Conservation (phyloP, 35 echinoderm and acorn worm genomes). For the Ophioderma brevispina region DNA sequence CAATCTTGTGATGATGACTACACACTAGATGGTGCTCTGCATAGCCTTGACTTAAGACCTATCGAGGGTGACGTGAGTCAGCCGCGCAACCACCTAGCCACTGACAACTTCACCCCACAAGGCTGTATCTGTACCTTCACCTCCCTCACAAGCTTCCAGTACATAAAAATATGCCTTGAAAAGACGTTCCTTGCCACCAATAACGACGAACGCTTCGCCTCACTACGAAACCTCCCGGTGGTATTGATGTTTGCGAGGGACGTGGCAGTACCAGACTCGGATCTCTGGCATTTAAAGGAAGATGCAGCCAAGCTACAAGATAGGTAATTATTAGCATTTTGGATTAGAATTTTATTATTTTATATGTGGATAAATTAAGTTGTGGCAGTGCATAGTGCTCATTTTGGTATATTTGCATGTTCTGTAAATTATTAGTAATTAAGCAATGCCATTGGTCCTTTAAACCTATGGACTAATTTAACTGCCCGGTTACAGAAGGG, state of each 20-base stretch:
- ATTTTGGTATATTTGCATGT: no score
- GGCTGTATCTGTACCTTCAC: conserved; percentile 91
- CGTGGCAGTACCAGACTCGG: conserved; percentile 68
- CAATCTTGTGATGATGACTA: conserved; percentile 71
- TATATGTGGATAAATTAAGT: no score
- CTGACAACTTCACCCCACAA: conserved; percentile 65
- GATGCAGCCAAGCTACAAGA: conserved; percentile 49
- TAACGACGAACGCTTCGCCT: conserved; percentile 30
- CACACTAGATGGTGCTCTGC: conserved; percentile 61
- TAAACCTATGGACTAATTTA: no score
- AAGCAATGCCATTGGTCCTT: no score
- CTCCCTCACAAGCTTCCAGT: conserved; percentile 68
- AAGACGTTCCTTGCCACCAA: conserved; percentile 50
- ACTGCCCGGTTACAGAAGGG: no score
- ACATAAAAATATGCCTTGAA: conserved; percentile 59
- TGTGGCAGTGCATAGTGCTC: no score
- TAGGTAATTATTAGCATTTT: conserved; percentile 36
- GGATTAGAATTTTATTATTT: no score
- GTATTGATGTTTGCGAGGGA: conserved; percentile 82
- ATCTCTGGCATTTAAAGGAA: conserved; percentile 44
- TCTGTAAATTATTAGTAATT: no score
- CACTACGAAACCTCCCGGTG: conserved; percentile 66
- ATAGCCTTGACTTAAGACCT: conserved; percentile 70
- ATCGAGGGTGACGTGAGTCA: conserved; percentile 72
- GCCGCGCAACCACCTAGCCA: conserved; percentile 59